Evolutionary conservation across 2,888 invertebrate species (phyloP).

Genomic region (Zhuqinia jingwanae): DNA sequence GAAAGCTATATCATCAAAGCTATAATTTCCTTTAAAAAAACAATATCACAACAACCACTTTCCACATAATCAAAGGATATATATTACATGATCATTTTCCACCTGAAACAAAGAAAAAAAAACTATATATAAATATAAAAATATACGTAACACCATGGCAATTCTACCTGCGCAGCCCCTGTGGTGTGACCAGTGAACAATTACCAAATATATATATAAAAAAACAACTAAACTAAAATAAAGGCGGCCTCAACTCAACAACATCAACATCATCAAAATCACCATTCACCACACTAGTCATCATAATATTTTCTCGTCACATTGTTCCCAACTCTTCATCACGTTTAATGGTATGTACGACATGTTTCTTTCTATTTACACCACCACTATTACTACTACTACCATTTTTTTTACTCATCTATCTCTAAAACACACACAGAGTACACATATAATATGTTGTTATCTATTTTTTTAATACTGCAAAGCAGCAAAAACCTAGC

Average conservation of each 20-base stretch:
- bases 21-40: slow-evolving; percentile 1
- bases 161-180: neutral
- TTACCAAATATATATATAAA: too few relatives aligned
- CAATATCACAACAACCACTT: neutral
- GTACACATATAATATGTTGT: neutral
- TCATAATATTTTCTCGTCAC: slow-evolving; percentile 49
- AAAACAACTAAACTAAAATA: slow-evolving; percentile 45
- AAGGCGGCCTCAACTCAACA: slow-evolving; percentile 46
- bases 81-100: too few relatives aligned
- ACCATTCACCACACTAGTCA: too few relatives aligned
- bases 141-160: too few relatives aligned
- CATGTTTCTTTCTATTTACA: slow-evolving; percentile 40
- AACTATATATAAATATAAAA: too few relatives aligned
- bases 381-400: neutral
- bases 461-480: slow-evolving; percentile 16
- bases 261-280: slow-evolving; percentile 39
- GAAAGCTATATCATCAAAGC: slow-evolving; percentile 43
- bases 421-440: slow-evolving; percentile 4
- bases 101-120: too few relatives aligned
- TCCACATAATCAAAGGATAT: too few relatives aligned
- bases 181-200: slow-evolving; percentile 45
- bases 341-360: slow-evolving; percentile 59
- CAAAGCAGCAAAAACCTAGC: neutral
- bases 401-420: neutral
- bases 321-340: slow-evolving; percentile 61